Conservation (phyloP, 1,140 invertebrate genomes). For the Tetragnatha versicolor region DNA sequence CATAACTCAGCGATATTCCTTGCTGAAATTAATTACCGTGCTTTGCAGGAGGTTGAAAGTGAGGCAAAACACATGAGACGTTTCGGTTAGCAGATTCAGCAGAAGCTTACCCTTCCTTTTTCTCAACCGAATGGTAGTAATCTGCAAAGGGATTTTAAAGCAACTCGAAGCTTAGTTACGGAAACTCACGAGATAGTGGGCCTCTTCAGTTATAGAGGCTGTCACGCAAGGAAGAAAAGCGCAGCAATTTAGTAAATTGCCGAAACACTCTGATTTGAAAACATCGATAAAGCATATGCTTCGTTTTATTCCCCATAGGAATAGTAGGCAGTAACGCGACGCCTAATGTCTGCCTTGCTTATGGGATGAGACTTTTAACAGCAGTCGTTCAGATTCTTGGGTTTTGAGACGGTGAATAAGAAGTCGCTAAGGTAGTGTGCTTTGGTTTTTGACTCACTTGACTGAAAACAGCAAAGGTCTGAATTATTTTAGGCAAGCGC, state of each 20-base stretch:
- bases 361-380: too few relatives aligned
- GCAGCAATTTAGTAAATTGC: slow-evolving; percentile 37
- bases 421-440: too few relatives aligned
- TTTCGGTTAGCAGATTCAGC: not conserved
- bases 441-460: too few relatives aligned
- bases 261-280: slow-evolving; percentile 27
- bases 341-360: slow-evolving; percentile 4
- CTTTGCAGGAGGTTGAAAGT: too few relatives aligned
- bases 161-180: slow-evolving; percentile 35
- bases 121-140: slow-evolving; percentile 9
- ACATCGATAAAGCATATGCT: slow-evolving; percentile 39
- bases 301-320: not conserved
- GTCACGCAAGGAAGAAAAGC: slow-evolving; percentile 37
- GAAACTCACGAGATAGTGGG: not conserved
- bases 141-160: slow-evolving; percentile 32
- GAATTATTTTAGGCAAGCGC: too few relatives aligned
- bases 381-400: too few relatives aligned
- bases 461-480: too few relatives aligned
- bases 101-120: slow-evolving; percentile 1
- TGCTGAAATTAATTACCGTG: too few relatives aligned
- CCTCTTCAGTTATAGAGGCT: slow-evolving; percentile 13
- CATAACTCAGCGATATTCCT: too few relatives aligned
- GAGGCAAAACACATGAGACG: too few relatives aligned
- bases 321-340: not conserved
- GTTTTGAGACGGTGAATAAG: too few relatives aligned